Conservation (phyloP, 2,113 vertebrate genomes). For the Hyperoodon ampullatus region DNA sequence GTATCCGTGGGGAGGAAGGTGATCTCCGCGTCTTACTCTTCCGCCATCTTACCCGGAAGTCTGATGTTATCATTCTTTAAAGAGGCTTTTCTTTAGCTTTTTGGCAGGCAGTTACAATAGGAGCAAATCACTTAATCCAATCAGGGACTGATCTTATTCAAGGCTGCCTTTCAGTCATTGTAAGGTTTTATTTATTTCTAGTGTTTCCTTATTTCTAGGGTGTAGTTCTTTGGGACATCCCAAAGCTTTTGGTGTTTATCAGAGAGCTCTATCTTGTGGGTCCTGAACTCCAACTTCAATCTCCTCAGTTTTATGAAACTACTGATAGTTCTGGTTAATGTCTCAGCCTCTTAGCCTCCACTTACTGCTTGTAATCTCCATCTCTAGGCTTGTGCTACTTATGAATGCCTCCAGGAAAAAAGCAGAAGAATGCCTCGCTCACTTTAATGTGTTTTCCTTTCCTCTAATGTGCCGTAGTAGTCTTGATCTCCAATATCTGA, state of each 20-base stretch:
- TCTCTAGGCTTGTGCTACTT: background rate
- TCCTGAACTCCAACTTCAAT: background rate
- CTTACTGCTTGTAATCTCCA: background rate
- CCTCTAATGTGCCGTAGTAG: background rate
- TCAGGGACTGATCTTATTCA: background rate
- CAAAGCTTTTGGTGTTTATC: conserved; percentile 1
- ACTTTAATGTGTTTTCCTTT: background rate
- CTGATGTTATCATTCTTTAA: conserved; percentile 29
- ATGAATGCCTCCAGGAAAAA: background rate
- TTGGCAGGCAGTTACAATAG: background rate
- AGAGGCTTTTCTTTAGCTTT: background rate
- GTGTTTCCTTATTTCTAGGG: background rate
- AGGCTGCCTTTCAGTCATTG: background rate
- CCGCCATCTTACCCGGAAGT: no score
- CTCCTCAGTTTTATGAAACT: background rate
- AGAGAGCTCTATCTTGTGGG: background rate
- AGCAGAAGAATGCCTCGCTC: background rate
- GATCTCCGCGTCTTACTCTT: no score
- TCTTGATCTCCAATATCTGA: background rate
- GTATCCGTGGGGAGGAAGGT: no score
- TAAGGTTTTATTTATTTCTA: background rate
- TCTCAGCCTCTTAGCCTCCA: background rate
- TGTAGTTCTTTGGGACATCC: background rate
- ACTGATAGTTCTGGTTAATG: background rate
- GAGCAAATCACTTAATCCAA: conserved; percentile 34